These are phyloP conservation scores for Drosophila paucipuncta DNA, from an alignment of 2,888 invertebrate species.

Conservation along the genomic window DNA sequence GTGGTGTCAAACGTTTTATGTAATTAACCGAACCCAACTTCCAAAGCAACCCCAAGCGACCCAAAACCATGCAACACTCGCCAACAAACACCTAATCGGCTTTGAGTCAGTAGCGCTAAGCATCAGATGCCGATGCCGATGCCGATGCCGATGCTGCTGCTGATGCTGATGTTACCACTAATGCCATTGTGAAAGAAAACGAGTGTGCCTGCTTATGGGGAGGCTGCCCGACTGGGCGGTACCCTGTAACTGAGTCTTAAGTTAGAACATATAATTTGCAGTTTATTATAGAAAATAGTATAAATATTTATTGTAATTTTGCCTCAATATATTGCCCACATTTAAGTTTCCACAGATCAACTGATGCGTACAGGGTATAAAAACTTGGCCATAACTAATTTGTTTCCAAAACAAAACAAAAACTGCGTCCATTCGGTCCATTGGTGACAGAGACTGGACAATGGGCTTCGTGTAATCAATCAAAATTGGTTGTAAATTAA, in stretches of 20 bases:
- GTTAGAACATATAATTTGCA: not conserved
- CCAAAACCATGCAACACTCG: conserved; percentile 39
- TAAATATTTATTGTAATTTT: not conserved
- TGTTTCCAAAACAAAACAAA: conserved; percentile 15
- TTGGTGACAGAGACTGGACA: conserved; percentile 43
- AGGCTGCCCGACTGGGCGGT: not conserved
- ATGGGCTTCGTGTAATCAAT: conserved; percentile 73
- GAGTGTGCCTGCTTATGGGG: not conserved
- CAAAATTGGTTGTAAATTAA: conserved; percentile 84
- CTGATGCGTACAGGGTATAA: conserved; percentile 22
- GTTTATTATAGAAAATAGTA: not conserved
- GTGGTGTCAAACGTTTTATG: conserved; percentile 59
- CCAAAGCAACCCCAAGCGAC: conserved; percentile 15
- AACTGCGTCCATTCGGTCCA: conserved; percentile 10
- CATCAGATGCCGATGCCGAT: not conserved
- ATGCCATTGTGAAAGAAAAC: not conserved
- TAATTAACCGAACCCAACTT: conserved; percentile 47
- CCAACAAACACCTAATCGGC: conserved; percentile 51
- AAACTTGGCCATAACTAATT: conserved; percentile 32
- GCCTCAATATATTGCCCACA: not conserved
- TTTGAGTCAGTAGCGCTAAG: conserved; percentile 31
- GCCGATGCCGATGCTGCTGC: not conserved
- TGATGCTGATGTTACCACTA: not conserved
- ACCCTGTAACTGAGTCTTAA: not conserved
- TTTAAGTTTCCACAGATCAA: not conserved